A percentile compares a stretch with the other conserved stretches of the same genome.
phyloP scores from a whole-genome alignment of 1,140 invertebrate genomes.

The Ptiloglossa arizonensis region DNA sequence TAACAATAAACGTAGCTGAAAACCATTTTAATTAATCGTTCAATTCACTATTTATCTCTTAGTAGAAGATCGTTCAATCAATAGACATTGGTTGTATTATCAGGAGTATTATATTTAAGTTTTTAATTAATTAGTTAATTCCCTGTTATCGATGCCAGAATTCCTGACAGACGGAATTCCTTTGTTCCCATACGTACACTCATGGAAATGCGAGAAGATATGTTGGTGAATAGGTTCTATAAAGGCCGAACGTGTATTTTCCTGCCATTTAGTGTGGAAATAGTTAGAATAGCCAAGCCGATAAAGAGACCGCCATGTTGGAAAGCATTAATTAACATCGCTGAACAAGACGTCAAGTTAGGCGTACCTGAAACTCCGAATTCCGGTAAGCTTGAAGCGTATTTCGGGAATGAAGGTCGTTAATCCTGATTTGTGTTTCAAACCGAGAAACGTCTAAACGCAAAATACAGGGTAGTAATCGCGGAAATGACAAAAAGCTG shows the following conservation, averaged over 20 bases:
- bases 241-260: constrained; percentile 8
- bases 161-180: constrained; percentile 1
- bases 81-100: no score
- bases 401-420: constrained; percentile 21
- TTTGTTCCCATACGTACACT: not conserved
- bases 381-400: constrained; percentile 7
- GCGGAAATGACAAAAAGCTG: not conserved
- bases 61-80: no score
- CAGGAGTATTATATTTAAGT: no score
- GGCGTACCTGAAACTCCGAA: constrained; percentile 20
- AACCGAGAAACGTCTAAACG: constrained; percentile 14
- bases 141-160: not conserved
- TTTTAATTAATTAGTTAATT: constrained; percentile 23
- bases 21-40: no score
- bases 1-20: no score
- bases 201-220: not conserved
- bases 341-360: constrained; percentile 24
- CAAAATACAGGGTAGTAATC: not conserved
- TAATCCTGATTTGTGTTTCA: constrained; percentile 32
- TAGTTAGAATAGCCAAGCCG: constrained; percentile 29
- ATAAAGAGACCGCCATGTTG: constrained; percentile 32
- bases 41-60: no score
- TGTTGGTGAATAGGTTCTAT: not conserved
- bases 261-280: constrained; percentile 23
- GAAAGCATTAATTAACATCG: constrained; percentile 44